Base-by-base conservation (phyloP, 2,113 vertebrate genomes). In the Esox niger region DNA sequence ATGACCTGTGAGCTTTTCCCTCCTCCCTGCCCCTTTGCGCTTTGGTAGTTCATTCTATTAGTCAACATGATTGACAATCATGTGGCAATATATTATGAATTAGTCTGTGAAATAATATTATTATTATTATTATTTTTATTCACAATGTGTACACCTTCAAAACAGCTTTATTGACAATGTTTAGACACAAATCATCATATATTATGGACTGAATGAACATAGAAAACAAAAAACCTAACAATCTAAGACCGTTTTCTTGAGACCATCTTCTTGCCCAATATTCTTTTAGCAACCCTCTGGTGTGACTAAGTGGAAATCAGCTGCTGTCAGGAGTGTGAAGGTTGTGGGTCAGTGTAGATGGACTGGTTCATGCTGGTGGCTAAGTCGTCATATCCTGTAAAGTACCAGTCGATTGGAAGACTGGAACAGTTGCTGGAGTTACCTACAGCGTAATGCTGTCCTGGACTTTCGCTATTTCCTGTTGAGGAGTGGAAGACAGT, bases 391-490 rank as follows among this genome's bases (percentile, higher is more conserved):
- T 27, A 27, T 32, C 66, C 30, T 64, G 20, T 46, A n/a, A 47
- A 29, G 23, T 17, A 58, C 68, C 27, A 30, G 55, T 25, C 52
- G 75, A 66, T 52, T 65, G 65, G 67, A 62, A 59, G 55, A 68
- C 38, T 17, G 38, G 38, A 15, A 43, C 38, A 4, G 1, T 26
- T 1, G 15, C 0, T 52, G 62, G 43, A 27, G 54, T n/a, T 38
- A 15, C 13, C 81, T 83, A 86, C 9, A 66, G 82, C 71, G 88
- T 83, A 46, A 88, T 83, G 46, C 80, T 70, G 56, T 90, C 86
- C 65, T 86, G 85, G 60, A 91, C 87, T 49, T 90, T 91, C 65
- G 84, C 59, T 56, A 91, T 91, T 82, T 92, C 90, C 90, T 92
- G 79, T 54, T 54, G 23, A 54, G 23, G 20, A 11, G 20, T 21